These are phyloP conservation scores for Oenanthe oenanthe DNA, from an alignment of 2,113 vertebrate species.

Conservation along the genomic window DNA sequence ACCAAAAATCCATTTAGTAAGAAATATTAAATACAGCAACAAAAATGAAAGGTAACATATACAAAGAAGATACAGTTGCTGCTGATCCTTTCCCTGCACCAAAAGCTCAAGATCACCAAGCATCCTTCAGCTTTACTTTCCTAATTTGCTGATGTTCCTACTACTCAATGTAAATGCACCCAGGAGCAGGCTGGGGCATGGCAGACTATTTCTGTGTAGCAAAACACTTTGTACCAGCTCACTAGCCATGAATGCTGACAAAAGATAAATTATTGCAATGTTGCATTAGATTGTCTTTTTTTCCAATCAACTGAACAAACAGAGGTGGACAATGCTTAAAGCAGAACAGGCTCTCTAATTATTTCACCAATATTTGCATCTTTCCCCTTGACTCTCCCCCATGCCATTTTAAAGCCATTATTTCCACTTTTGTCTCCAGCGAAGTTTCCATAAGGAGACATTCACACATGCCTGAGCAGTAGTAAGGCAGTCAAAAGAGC, in stretches of 20 bases:
- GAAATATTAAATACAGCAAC: not conserved
- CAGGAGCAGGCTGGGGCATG: not conserved
- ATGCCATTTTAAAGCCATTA: conserved; percentile 22
- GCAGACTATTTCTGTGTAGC: not conserved
- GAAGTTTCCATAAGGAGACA: conserved; percentile 47
- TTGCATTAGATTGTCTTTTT: not conserved
- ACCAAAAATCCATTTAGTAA: not conserved
- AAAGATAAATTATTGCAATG: not conserved
- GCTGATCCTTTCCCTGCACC: not conserved
- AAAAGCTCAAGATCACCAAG: not conserved
- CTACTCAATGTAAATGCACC: not conserved
- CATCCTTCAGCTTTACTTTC: not conserved
- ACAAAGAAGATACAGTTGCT: not conserved
- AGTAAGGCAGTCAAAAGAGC: conserved; percentile 35
- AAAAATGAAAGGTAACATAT: not conserved
- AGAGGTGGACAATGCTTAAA: not conserved
- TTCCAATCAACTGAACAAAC: not conserved
- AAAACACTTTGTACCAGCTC: not conserved
- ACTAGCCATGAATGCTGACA: not conserved
- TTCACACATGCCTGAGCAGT: conserved; percentile 41
- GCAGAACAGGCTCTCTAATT: not conserved
- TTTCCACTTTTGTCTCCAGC: conserved; percentile 32
- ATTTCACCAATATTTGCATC: conserved; percentile 3
- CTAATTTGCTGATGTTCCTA: not conserved
- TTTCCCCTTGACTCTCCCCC: not conserved